Percentiles rank a stretch among this genome's conserved stretches.
phyloP scores from a whole-genome alignment of 2,113 vertebrate species.

The Colossoma macropomum region DNA sequence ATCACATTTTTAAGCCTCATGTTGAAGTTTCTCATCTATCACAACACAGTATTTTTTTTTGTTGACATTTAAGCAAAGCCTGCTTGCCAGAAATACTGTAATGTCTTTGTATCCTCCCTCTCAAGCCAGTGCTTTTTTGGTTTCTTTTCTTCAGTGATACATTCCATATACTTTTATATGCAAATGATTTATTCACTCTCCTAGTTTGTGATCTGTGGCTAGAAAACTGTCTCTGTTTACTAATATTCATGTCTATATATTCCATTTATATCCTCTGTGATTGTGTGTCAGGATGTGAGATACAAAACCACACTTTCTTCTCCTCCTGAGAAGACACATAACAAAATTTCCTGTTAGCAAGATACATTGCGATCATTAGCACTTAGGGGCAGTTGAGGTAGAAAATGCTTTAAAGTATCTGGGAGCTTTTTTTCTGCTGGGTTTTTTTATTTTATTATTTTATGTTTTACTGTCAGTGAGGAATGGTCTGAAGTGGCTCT shows the following conservation, averaged over 20 bases:
- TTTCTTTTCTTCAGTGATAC: neutral
- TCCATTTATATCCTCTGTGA: conserved; percentile 6
- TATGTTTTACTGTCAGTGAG: neutral
- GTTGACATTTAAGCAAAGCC: neutral
- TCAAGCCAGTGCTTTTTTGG: neutral
- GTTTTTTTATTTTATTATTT: neutral
- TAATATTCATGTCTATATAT: neutral
- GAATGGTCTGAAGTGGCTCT: neutral
- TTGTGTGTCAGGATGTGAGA: neutral
- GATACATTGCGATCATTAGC: neutral
- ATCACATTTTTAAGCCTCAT: neutral
- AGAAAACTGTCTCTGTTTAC: neutral
- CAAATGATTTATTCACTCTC: neutral
- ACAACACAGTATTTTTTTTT: neutral
- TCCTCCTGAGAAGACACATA: neutral
- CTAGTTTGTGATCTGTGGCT: neutral
- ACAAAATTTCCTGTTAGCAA: neutral
- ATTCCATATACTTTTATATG: neutral
- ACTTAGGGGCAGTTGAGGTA: neutral
- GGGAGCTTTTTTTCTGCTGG: neutral
- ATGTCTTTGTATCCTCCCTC: neutral
- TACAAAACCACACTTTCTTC: neutral
- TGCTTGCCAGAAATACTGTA: neutral
- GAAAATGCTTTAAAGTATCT: neutral
- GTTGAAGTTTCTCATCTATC: neutral